phyloP scores from a whole-genome alignment of 1,140 invertebrate species.

The Pinna nobilis region DNA sequence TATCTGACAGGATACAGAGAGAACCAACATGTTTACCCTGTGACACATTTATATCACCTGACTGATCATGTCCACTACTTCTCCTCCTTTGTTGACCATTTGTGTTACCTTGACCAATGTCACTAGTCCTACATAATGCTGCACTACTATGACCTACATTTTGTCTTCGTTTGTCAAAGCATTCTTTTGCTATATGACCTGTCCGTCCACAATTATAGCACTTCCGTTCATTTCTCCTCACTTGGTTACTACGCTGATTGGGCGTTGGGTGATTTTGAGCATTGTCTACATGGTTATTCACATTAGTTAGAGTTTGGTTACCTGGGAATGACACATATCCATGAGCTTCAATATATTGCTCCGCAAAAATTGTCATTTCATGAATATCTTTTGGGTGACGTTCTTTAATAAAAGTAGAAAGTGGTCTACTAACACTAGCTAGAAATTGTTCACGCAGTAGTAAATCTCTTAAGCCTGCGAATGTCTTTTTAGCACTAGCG shows the following conservation, averaged over 20 bases:
- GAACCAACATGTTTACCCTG: neutral
- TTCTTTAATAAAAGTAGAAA: conserved; percentile 14
- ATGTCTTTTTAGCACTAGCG: no score
- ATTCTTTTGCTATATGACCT: conserved; percentile 12
- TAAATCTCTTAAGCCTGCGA: conserved; percentile 10
- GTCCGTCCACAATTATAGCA: neutral
- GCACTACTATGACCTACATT: neutral
- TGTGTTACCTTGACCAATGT: neutral
- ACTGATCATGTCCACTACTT: neutral
- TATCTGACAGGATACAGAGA: neutral
- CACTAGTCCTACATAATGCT: neutral
- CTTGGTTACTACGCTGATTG: neutral
- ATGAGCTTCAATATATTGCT: conserved; percentile 8
- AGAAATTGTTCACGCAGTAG: conserved; percentile 18
- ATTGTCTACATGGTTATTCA: no score
- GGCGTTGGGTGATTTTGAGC: neutral
- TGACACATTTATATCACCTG: neutral
- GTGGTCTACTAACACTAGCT: neutral
- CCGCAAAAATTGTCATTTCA: conserved; percentile 3
- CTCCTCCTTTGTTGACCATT: neutral
- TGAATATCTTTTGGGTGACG: neutral
- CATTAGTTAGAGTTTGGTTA: no score
- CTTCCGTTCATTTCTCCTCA: no score
- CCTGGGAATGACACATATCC: no score
- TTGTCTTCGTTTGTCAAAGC: neutral